Conservation (phyloP, 2,797 vertebrate genomes). For the Sebastes steindachneri region DNA sequence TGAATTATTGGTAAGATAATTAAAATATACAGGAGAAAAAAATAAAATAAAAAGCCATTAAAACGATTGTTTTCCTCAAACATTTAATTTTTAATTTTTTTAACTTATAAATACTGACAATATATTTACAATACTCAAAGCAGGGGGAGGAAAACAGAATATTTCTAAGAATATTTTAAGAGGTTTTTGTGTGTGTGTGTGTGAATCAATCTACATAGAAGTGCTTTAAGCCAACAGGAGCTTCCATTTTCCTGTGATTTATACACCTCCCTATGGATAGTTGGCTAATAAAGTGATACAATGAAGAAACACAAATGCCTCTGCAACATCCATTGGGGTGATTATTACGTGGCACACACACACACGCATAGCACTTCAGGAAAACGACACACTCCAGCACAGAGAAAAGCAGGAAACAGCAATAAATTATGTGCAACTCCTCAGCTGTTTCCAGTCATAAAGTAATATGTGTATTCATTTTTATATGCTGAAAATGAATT, state of each 20-base stretch:
- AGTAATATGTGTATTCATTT: background rate
- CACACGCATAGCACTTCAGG: background rate
- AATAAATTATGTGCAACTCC: background rate
- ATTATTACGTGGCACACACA: background rate
- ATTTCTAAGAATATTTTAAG: background rate
- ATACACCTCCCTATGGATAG: background rate
- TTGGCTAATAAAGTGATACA: background rate
- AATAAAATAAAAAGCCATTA: too few relatives aligned
- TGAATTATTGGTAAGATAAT: too few relatives aligned
- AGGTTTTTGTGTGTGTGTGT: background rate
- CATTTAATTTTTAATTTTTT: too few relatives aligned
- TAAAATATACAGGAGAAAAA: too few relatives aligned
- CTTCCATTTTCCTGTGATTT: background rate
- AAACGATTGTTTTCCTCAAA: too few relatives aligned
- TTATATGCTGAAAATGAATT: slow-evolving; percentile 1
- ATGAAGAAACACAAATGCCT: background rate
- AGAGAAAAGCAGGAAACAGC: background rate
- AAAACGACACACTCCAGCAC: background rate
- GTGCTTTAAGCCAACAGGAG: background rate
- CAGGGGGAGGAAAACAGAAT: rapidly evolving
- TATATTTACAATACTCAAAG: background rate
- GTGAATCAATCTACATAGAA: background rate
- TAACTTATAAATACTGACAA: too few relatives aligned
- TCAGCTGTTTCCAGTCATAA: slow-evolving; percentile 19
- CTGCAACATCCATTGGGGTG: background rate